Conservation (phyloP, 2,113 vertebrate genomes). For the Hucho hucho region DNA sequence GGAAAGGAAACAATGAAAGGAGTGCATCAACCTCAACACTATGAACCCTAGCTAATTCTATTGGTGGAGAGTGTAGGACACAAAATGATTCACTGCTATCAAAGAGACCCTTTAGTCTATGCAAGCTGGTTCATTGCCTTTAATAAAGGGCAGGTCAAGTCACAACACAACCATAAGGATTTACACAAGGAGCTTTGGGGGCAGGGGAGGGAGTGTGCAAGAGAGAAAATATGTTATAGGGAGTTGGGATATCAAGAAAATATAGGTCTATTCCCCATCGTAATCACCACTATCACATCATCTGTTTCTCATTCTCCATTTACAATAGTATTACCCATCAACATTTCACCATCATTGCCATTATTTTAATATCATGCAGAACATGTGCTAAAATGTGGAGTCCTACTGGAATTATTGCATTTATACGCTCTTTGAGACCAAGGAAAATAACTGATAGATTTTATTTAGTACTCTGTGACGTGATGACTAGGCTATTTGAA, state of each 20-base stretch:
- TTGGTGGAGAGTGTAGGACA: neutral
- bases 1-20: neutral
- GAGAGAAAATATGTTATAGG: slow-evolving; percentile 38
- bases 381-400: slow-evolving; percentile 71
- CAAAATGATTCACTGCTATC: no score
- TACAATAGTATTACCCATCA: slow-evolving; percentile 5
- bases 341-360: slow-evolving; percentile 25
- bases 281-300: slow-evolving; percentile 41
- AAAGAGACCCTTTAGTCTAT: neutral
- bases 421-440: slow-evolving; percentile 80
- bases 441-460: slow-evolving; percentile 61
- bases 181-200: slow-evolving; percentile 51
- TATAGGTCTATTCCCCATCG: slow-evolving; percentile 38
- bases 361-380: slow-evolving; percentile 56
- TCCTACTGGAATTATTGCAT: slow-evolving; percentile 82
- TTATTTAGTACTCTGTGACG: slow-evolving; percentile 62
- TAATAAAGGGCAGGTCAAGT: slow-evolving; percentile 59
- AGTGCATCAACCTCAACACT: no score
- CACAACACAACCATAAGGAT: slow-evolving; percentile 47
- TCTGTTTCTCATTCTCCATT: slow-evolving; percentile 5
- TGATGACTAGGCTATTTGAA: slow-evolving; percentile 54
- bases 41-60: neutral
- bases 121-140: slow-evolving; percentile 63
- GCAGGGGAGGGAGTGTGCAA: slow-evolving; percentile 44
- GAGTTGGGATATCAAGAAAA: slow-evolving; percentile 59